Conservation (phyloP, 2,113 vertebrate species). For the Pimephales promelas region DNA sequence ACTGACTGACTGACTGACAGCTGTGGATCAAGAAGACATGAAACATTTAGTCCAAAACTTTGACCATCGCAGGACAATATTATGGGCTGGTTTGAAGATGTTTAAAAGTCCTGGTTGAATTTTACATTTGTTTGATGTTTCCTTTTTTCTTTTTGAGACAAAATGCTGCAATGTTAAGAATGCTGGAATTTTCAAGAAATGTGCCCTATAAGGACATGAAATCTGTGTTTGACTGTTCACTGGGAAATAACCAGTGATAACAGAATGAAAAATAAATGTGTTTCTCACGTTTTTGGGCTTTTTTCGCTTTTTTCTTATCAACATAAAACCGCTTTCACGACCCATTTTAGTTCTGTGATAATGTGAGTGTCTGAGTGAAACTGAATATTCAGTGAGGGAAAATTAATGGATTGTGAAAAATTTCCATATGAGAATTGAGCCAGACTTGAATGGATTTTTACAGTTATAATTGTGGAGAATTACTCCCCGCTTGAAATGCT, state of each 20-base stretch:
- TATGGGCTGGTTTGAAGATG: conserved; percentile 46
- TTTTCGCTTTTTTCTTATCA: not conserved
- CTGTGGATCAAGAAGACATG: conserved; percentile 70
- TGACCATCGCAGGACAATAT: conserved; percentile 58
- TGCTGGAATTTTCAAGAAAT: conserved; percentile 61
- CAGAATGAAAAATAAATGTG: conserved; percentile 37
- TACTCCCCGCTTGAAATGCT: not conserved
- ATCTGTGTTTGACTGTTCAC: conserved; percentile 39
- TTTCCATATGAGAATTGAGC: conserved; percentile 9
- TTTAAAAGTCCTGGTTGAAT: conserved; percentile 41
- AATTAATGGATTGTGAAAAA: conserved; percentile 2
- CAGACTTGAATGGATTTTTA: not conserved
- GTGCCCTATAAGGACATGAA: conserved; percentile 48
- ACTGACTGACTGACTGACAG: conserved; percentile 65
- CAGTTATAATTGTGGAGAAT: not conserved
- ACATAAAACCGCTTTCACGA: not conserved
- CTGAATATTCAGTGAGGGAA: conserved; percentile 2
- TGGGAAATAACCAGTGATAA: conserved; percentile 44
- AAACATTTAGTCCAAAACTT: conserved; percentile 63
- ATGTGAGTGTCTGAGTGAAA: not conserved
- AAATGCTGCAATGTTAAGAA: conserved; percentile 52
- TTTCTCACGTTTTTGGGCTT: conserved; percentile 32
- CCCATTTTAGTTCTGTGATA: not conserved
- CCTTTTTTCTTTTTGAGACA: conserved; percentile 52
- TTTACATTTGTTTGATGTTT: conserved; percentile 46